Base-by-base conservation (phyloP, 2,113 vertebrate genomes). In the Phoxinus phoxinus region DNA sequence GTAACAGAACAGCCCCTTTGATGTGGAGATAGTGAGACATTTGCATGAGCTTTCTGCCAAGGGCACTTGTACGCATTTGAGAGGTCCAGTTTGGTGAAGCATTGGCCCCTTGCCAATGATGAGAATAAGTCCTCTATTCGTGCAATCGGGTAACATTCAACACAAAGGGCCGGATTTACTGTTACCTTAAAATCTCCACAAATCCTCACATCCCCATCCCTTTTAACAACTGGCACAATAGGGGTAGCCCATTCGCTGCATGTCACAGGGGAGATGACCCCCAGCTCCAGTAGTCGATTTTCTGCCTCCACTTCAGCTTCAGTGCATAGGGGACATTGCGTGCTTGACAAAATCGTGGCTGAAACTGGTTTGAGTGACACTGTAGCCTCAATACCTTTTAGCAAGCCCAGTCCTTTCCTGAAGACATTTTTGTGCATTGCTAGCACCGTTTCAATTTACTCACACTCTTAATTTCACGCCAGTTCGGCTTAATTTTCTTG, bases 391-490 rank as follows among this genome's bases (percentile, higher is more conserved):
- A 74, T 44, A 4, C 58, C 58, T 10, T 76, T 85, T 23, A 87
- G 19, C 27, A 58, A 77, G 5, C 83, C 83, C 12, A 84, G 3
- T 9, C 23, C 67, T 12, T 81, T 13, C 4, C 17, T 86, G 21
- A 83, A 84, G 0, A 84, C 73, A 6, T 67, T 19, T 3, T n/a
- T 41, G 17, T 87, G 6, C 6, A 11, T 44, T 56, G 41, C 9
- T 44, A 82, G 12, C 7, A 84, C 23, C 6, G 4, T 30, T 2
- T 87, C 74, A 11, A 87, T 2, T 27, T 6, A 27, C 11, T 84
- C 25, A 87, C 51, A 4, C 21, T 85, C 72, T 81, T 89, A 25
- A 89, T 87, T 71, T 87, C 75, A 23, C 23, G 0, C 75, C 85
- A 84, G 82, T 87, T 35, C 3, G 79, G 25, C 9, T 19, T n/a